phyloP scores from a whole-genome alignment of 1,140 invertebrate species.

The Macrobrachium rosenbergii region DNA sequence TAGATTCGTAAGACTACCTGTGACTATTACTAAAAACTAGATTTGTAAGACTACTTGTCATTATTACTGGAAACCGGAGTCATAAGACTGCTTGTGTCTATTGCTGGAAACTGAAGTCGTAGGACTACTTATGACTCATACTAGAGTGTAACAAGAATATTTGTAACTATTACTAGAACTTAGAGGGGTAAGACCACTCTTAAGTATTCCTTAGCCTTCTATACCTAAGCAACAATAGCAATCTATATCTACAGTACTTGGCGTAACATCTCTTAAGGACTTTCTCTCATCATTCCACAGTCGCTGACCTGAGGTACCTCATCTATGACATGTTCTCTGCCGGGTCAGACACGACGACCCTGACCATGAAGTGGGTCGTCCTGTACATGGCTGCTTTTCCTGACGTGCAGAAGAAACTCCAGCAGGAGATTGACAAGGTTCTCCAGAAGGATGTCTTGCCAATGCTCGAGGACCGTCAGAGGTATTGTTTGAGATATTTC shows the following conservation, averaged over 20 bases:
- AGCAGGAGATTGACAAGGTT: conserved; percentile 87
- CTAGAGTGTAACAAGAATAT: too few relatives aligned
- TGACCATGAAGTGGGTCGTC: conserved; percentile 88
- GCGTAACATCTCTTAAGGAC: neutral
- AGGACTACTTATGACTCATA: neutral
- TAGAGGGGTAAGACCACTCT: too few relatives aligned
- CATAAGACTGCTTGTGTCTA: neutral
- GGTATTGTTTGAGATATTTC: conserved; percentile 1
- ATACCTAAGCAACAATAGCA: too few relatives aligned
- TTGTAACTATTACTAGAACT: too few relatives aligned
- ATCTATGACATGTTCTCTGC: conserved; percentile 92
- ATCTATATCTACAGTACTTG: neutral
- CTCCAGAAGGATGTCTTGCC: conserved; percentile 85
- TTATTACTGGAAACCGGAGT: too few relatives aligned
- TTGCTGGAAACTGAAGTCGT: neutral
- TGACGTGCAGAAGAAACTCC: conserved; percentile 83
- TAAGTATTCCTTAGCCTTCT: too few relatives aligned
- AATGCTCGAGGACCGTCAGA: conserved; percentile 80
- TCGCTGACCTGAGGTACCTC: conserved; percentile 88
- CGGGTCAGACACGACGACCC: conserved; percentile 95
- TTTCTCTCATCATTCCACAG: conserved; percentile 68
- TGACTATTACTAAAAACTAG: too few relatives aligned
- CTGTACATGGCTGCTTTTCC: conserved; percentile 90
- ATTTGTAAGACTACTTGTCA: too few relatives aligned
- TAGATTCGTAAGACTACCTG: too few relatives aligned